These are phyloP conservation scores for Acipenser oxyrinchus DNA, from an alignment of 2,797 vertebrate genomes.

Conservation along the genomic window DNA sequence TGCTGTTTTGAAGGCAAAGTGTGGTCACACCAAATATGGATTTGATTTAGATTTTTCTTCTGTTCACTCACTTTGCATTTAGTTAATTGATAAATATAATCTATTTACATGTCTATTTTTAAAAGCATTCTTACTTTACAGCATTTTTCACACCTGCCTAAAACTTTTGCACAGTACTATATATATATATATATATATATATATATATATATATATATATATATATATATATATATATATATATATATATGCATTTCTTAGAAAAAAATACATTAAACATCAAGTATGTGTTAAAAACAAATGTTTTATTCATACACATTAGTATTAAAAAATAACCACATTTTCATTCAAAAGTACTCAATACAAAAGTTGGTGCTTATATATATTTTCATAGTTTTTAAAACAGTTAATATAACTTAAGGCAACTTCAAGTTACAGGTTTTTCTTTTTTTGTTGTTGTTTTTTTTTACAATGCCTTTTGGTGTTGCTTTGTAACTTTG, in stretches of 20 bases:
- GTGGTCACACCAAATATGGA: too few species aligned
- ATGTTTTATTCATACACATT: slow-evolving; percentile 73
- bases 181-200: too few species aligned
- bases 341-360: slow-evolving; percentile 63
- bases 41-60: too few species aligned
- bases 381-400: slow-evolving; percentile 58
- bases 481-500: not conserved
- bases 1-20: too few species aligned
- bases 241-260: not conserved
- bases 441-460: not conserved
- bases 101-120: too few species aligned
- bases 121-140: too few species aligned
- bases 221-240: slow-evolving; percentile 3
- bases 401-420: slow-evolving; percentile 77
- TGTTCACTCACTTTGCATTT: too few species aligned
- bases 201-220: slow-evolving; percentile 3
- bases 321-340: slow-evolving; percentile 79
- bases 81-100: too few species aligned
- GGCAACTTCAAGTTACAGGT: slow-evolving; percentile 56
- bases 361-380: slow-evolving; percentile 63
- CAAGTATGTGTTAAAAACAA: slow-evolving; percentile 54
- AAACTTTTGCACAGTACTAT: too few species aligned
- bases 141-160: too few species aligned
- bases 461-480: slow-evolving; percentile 44
- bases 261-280: slow-evolving; percentile 6